Evolutionary conservation across 2,888 invertebrate species (phyloP), one percentile per base, ranked within the genome.

Genomic region (Oscheius sp.): DNA sequence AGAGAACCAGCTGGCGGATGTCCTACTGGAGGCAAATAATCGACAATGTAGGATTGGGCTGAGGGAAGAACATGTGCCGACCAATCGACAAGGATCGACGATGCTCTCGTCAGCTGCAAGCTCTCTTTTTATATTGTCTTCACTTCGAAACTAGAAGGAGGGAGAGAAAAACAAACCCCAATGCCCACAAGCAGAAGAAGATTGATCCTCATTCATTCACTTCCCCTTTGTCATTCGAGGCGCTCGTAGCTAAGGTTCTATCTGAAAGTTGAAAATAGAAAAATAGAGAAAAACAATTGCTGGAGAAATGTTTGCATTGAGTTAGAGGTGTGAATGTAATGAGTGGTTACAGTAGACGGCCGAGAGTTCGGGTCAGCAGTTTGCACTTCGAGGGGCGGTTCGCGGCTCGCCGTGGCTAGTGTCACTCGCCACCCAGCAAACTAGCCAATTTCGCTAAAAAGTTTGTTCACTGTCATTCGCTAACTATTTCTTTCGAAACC

Each of bases 1-100:
- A 73, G 65, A 1, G 78, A 70, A 50, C 75, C 78, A 42, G 74
- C 69, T 4, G 75, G 72, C 6, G 75, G 78, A 64, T 70, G 72
- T 20, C 84, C 84, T 20, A 82, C 75, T 0, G 81, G 82, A 4
- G 84, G 84, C 12, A 73, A 57, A 52, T 84, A 84, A 48, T 84
- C 81, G 55, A 84, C 71, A 31, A 81, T 55, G 52, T 73, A 79
- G n/a, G 75, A 73, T 66, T 76, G 77, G 29, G 71, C 70, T 8
- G 45, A 33, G 15, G 75, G 77, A 20, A 75, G 45, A 20, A 75
- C 72, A 46, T 76, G 69, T n/a, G 69, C 63, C 12, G 72, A 69
- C 74, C 79, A 82, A 66, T 82, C 82, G 55, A 82, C 73, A 33
- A 74, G 70, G 31, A 82, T 76, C 55, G 80, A 79, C 34, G 81